Evolutionary conservation across 1,140 invertebrate species (phyloP).

Genomic region (Anagrus nilaparvatae): DNA sequence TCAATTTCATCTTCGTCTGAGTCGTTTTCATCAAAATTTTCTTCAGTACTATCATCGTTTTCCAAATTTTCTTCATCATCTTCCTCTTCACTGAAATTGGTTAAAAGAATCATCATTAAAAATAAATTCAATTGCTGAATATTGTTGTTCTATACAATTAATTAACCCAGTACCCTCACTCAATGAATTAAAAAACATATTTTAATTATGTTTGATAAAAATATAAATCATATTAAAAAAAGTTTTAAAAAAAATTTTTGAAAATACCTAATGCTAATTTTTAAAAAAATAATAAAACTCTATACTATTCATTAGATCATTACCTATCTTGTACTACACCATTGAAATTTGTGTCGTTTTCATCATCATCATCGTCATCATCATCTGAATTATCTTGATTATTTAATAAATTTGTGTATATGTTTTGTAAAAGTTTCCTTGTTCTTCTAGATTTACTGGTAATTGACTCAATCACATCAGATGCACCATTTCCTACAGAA

Average conservation of each 20-base stretch:
- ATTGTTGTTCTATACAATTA: no score
- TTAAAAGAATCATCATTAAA: no score
- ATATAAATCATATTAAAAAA: constrained; percentile 3
- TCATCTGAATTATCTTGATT: constrained; percentile 21
- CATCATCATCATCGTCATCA: constrained; percentile 27
- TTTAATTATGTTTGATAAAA: neutral
- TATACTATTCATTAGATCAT: neutral
- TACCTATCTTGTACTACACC: neutral
- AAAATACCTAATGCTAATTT: neutral
- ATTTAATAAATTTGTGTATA: constrained; percentile 24
- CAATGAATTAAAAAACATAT: no score
- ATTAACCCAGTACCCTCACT: no score
- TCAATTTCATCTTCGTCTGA: constrained; percentile 34
- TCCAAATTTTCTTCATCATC: constrained; percentile 46
- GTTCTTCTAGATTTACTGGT: constrained; percentile 22
- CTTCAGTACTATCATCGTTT: constrained; percentile 32
- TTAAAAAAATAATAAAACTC: no score
- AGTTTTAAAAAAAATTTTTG: neutral
- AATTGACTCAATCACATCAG: constrained; percentile 29
- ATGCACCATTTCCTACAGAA: constrained; percentile 43
- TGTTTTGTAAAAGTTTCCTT: constrained; percentile 21
- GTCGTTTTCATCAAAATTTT: constrained; percentile 31
- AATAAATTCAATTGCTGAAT: no score
- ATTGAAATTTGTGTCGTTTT: constrained; percentile 20
- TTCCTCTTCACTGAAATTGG: constrained; percentile 36